These are phyloP conservation scores for Vandiemenella viatica DNA, from an alignment of 2,888 invertebrate genomes.

Conservation along the genomic window DNA sequence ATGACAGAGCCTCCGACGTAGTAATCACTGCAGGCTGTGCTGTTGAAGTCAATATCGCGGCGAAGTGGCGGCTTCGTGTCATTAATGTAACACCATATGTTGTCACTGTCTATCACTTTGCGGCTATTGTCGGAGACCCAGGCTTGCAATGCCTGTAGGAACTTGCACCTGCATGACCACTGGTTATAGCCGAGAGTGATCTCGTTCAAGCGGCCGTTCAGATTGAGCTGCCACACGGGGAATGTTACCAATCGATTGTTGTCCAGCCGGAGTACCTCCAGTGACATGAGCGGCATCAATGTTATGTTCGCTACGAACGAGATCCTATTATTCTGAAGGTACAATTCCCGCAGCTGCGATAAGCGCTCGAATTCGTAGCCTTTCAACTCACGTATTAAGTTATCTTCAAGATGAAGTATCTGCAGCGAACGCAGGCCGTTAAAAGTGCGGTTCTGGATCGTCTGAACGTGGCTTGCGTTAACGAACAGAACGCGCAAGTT, in stretches of 20 bases:
- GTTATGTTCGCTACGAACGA: slow-evolving; percentile 65
- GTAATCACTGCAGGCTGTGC: slow-evolving; percentile 74
- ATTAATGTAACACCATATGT: slow-evolving; percentile 68
- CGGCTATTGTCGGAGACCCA: slow-evolving; percentile 70
- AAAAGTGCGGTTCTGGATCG: slow-evolving; percentile 81
- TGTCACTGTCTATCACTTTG: slow-evolving; percentile 61
- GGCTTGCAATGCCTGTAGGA: slow-evolving; percentile 65
- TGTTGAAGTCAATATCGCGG: slow-evolving; percentile 67
- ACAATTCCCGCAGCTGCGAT: slow-evolving; percentile 61
- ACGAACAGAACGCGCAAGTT: slow-evolving; percentile 75
- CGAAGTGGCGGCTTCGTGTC: slow-evolving; percentile 58
- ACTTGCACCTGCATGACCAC: slow-evolving; percentile 85
- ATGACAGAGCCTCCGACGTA: slow-evolving; percentile 70
- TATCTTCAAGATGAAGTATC: slow-evolving; percentile 71
- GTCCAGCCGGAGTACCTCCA: slow-evolving; percentile 66
- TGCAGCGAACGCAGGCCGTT: slow-evolving; percentile 66
- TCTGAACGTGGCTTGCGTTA: slow-evolving; percentile 69
- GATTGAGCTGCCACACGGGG: slow-evolving; percentile 60
- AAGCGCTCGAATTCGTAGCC: slow-evolving; percentile 77
- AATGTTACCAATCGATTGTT: slow-evolving; percentile 69
- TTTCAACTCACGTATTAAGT: slow-evolving; percentile 60
- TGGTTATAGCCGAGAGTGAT: slow-evolving; percentile 68
- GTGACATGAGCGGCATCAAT: slow-evolving; percentile 56
- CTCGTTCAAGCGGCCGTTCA: slow-evolving; percentile 53
- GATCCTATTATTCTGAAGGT: slow-evolving; percentile 72